These are phyloP conservation scores for Heptranchias perlo DNA, from an alignment of 2,113 vertebrate species.

Conservation along the genomic window DNA sequence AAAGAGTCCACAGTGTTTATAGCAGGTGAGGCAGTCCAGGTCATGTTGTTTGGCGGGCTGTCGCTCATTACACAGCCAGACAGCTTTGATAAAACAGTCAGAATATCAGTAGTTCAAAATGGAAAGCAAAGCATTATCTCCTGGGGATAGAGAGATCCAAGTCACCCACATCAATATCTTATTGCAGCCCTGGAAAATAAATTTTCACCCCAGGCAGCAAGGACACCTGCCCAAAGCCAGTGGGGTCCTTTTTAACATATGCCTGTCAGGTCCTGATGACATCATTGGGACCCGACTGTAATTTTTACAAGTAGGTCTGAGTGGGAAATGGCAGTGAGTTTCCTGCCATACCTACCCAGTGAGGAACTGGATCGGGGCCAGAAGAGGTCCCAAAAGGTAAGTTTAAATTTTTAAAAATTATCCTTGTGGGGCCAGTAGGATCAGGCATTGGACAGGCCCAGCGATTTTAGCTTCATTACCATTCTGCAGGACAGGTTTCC, in stretches of 20 bases:
- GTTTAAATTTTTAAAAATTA: not conserved
- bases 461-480: not conserved
- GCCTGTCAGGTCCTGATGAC: not conserved
- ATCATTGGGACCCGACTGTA: no score
- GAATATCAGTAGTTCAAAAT: not conserved
- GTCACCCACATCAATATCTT: not conserved
- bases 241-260: not conserved
- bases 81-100: not conserved
- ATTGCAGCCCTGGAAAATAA: not conserved
- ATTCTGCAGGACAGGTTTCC: not conserved
- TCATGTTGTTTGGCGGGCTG: no score
- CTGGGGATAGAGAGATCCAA: not conserved
- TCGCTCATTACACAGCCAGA: not conserved
- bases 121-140: not conserved
- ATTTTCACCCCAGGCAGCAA: not conserved
- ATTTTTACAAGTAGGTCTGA: not conserved
- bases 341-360: not conserved
- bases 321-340: not conserved
- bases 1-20: not conserved
- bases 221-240: not conserved
- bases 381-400: not conserved
- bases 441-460: not conserved
- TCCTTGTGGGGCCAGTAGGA: not conserved
- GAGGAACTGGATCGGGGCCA: not conserved
- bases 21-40: no score